Base-by-base conservation (phyloP, 1,140 invertebrate genomes). In the Drosophila hydei region DNA sequence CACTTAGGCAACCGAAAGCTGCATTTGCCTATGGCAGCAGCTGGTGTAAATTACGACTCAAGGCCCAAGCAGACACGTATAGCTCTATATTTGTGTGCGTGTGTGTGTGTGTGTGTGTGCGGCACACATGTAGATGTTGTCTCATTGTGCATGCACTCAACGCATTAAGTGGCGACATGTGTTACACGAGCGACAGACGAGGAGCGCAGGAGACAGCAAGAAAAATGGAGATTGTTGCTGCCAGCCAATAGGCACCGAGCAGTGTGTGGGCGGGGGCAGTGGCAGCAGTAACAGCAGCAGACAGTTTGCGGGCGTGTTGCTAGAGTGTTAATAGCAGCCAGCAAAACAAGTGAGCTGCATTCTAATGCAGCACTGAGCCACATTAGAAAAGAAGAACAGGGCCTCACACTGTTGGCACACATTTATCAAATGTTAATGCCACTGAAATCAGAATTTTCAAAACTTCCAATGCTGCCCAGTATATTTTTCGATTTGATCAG, bases 131-230 rank as follows among this genome's bases (percentile, higher is more conserved):
- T 64, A 30, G 55, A 63, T 78, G 72, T 78, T 64, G 76, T 65
- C 77, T 85, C 81, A 85, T 85, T 85, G 69, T 74, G 80, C 70
- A 85, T 85, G 77, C 80, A 77, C 65, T 74, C 65, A 73, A 74
- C 81, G 77, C 80, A 87, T 85, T 80, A 87, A 77, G 81, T 87
- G 80, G 80, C 81, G 65, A 85, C 81, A 85, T 85, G 80, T 85
- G 80, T 77, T 80, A 62, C 80, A 68, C 52, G 45, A 71, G 52
- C 71, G 47, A 42, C 45, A 62, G 72, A 76, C 62, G 58, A 36
- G 12, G 60, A 55, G 60, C 18, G 19, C 9, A 60, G 61, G 21
- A 72, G 43, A 36, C 19, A 21, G 27, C 33, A 43, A 68, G 19
- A 33, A 68, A 33, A 18, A 54, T 21, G 14, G 30, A 23, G 3